phyloP scores from a whole-genome alignment of 2,888 invertebrate genomes.

The Morpho achilles region DNA sequence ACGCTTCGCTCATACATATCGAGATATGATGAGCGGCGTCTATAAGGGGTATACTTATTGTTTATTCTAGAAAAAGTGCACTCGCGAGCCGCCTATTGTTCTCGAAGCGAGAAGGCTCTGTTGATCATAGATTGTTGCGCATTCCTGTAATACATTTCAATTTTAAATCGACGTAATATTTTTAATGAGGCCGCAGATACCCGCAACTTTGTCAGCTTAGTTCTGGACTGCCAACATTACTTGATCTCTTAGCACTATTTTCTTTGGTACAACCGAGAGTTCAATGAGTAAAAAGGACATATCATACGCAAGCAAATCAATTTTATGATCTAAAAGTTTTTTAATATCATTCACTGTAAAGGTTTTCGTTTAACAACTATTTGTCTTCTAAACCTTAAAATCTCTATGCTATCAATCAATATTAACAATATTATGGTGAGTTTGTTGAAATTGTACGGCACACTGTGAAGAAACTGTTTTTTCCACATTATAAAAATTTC shows the following conservation, averaged over 20 bases:
- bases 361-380: no score
- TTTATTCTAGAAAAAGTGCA: conserved; percentile 37
- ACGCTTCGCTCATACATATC: conserved; percentile 52
- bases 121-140: conserved; percentile 28
- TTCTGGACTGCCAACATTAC: background rate
- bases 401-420: no score
- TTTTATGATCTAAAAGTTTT: no score
- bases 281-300: background rate
- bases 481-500: no score
- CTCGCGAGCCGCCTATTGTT: conserved; percentile 35
- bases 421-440: no score
- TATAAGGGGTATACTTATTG: conserved; percentile 27
- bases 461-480: no score
- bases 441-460: no score
- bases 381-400: no score
- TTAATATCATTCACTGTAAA: no score
- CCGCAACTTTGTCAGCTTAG: background rate
- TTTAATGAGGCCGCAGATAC: conserved; percentile 8
- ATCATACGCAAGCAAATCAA: no score
- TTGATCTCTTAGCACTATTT: background rate
- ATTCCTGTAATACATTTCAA: conserved; percentile 22
- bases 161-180: conserved; percentile 22
- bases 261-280: background rate
- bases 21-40: conserved; percentile 57
- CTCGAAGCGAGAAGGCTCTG: conserved; percentile 24